These are phyloP conservation scores for Aphaenogaster ashmeadi DNA, from an alignment of 1,140 invertebrate genomes.

Conservation along the genomic window DNA sequence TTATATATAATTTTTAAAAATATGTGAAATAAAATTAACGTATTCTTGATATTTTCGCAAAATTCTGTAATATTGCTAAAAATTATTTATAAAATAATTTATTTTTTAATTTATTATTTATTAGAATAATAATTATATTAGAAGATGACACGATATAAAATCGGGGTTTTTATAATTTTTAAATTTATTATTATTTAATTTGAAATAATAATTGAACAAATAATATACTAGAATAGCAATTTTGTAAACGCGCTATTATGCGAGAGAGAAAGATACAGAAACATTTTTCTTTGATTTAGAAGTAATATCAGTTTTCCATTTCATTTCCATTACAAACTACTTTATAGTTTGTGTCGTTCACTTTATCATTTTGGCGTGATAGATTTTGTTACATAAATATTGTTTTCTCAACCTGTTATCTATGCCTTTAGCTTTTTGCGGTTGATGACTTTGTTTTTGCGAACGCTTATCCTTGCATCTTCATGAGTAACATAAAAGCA, in stretches of 20 bases:
- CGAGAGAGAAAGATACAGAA: background rate
- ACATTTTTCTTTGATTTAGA: background rate
- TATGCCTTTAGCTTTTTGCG: background rate
- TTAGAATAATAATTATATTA: conserved; percentile 2
- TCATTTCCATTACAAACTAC: background rate
- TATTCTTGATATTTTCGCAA: background rate
- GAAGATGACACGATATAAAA: background rate
- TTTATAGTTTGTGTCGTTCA: background rate
- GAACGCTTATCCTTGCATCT: background rate
- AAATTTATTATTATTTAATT: background rate
- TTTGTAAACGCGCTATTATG: background rate
- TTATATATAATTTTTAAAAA: background rate
- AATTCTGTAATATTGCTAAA: background rate
- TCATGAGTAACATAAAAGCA: background rate
- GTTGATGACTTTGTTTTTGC: background rate
- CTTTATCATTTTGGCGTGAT: background rate
- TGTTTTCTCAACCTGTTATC: background rate
- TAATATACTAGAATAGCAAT: background rate
- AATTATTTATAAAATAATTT: too few species aligned
- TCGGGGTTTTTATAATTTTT: background rate
- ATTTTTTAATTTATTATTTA: conserved; percentile 23
- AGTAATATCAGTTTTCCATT: background rate
- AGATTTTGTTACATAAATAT: background rate
- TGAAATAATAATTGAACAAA: background rate
- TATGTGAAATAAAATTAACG: background rate